Conservation (phyloP, 2,113 vertebrate species). For the Scalopus aquaticus region DNA sequence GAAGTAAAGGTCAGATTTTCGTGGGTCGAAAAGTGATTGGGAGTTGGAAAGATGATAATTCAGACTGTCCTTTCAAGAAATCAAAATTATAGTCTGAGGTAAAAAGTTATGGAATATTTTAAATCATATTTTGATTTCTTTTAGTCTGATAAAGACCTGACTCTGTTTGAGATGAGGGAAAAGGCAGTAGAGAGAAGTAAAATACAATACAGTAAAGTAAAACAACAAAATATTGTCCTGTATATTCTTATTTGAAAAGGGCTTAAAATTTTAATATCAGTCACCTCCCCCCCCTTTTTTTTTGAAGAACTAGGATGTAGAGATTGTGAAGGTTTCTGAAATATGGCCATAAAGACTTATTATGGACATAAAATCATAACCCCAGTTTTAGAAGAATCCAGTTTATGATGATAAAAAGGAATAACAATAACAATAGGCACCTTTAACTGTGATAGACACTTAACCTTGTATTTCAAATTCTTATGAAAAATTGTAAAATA, state of each 20-base stretch:
- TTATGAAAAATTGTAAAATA: constrained; percentile 40
- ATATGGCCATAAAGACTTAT: constrained; percentile 30
- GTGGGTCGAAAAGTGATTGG: background rate
- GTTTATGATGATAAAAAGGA: constrained; percentile 39
- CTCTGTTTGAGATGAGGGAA: background rate
- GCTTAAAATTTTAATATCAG: background rate
- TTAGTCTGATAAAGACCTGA: background rate
- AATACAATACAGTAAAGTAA: background rate
- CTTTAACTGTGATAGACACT: background rate
- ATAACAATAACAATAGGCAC: background rate
- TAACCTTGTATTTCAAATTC: constrained; percentile 27
- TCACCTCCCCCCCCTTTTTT: background rate
- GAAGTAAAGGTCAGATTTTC: background rate
- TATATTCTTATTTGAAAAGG: background rate
- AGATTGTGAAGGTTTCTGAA: constrained; percentile 44
- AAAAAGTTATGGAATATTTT: constrained; percentile 1
- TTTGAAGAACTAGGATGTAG: background rate
- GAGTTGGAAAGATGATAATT: background rate
- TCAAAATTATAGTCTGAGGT: constrained; percentile 26
- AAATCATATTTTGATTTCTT: constrained; percentile 21
- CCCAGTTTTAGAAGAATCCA: constrained; percentile 37
- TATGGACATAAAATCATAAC: constrained; percentile 21
- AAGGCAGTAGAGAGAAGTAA: background rate
- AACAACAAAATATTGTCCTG: background rate
- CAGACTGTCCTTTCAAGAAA: background rate